Evolutionary conservation across 2,888 invertebrate species (phyloP).

Genomic region (Polydesmus complanatus): DNA sequence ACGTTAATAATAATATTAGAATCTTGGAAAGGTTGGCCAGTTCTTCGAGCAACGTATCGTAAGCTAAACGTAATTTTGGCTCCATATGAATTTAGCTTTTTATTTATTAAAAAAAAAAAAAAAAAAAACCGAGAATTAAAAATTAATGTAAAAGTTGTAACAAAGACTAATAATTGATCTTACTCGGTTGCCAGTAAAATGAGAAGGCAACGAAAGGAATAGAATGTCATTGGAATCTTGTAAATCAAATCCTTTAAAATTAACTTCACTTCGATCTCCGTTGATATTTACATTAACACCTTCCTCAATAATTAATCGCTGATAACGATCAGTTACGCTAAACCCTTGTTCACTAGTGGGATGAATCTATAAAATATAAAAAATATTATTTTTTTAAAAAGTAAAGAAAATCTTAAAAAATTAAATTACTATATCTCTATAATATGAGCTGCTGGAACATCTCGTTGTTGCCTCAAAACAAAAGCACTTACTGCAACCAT

Average conservation of each 20-base stretch:
- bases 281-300: constrained; percentile 31
- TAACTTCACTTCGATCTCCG: constrained; percentile 35
- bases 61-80: constrained; percentile 63
- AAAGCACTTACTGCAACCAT: constrained; percentile 74
- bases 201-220: constrained; percentile 61
- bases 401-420: background rate
- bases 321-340: constrained; percentile 29
- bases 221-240: constrained; percentile 30
- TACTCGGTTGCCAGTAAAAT: constrained; percentile 45
- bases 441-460: constrained; percentile 53
- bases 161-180: background rate
- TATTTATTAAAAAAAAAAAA: constrained; percentile 18
- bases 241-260: constrained; percentile 26
- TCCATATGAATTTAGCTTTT: constrained; percentile 68
- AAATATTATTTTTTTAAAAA: background rate
- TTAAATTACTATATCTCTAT: constrained; percentile 42
- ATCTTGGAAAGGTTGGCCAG: constrained; percentile 44
- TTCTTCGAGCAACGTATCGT: constrained; percentile 46
- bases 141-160: constrained; percentile 24
- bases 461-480: constrained; percentile 66
- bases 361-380: background rate
- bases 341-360: constrained; percentile 29
- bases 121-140: constrained; percentile 10
- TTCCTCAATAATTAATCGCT: constrained; percentile 29
- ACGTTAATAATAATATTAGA: constrained; percentile 63